Base-by-base conservation (phyloP, 2,888 invertebrate species). In the Drosophila anomalata region DNA sequence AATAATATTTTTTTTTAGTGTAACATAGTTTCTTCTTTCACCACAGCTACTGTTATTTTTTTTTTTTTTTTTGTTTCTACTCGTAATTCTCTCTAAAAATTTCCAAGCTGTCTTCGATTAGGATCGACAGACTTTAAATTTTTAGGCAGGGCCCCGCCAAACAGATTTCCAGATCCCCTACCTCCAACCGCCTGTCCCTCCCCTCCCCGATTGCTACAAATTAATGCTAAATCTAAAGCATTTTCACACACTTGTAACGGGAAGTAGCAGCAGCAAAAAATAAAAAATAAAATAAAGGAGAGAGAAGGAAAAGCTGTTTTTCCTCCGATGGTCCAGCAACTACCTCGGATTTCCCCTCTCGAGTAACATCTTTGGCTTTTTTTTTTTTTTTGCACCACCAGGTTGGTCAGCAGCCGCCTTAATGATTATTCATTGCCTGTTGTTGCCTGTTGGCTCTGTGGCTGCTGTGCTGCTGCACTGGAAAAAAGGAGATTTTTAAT, bases 191-290 rank as follows among this genome's bases (percentile, higher is more conserved):
- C 22, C 46, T 12, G 17, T 29, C 17, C 7, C 39, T 26, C 24
- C 46, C 17, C 17, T 17, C 29, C 24, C 36, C n/a, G 47, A 63
- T 63, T 47, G 78, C 60, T 75, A 86, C 77, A 80, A 79, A 81
- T 80, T 83, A 80, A 86, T 83, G 83, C 75, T 78, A 85, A 85
- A 85, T 81, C 82, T 81, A 82, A 79, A 78, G 82, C 85, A 85
- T 81, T 85, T 81, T 85, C 81, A 81, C 81, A 81, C 81, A 81
- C 82, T 82, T 82, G 85, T 82, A 81, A 81, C 85, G 85, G 81
- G 85, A 81, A 72, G 71, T 61, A 53, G 53, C 22, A 67, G 62
- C 22, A 44, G 52, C 36, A 67, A 56, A 17, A 46, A 69, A 68
- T 24, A 66, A 20, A n/a, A 24, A 24, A 11, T 39, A 29, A 52